These are phyloP conservation scores for Plecturocebus donacophilus DNA, from an alignment of 2,113 vertebrate genomes.

Conservation along the genomic window DNA sequence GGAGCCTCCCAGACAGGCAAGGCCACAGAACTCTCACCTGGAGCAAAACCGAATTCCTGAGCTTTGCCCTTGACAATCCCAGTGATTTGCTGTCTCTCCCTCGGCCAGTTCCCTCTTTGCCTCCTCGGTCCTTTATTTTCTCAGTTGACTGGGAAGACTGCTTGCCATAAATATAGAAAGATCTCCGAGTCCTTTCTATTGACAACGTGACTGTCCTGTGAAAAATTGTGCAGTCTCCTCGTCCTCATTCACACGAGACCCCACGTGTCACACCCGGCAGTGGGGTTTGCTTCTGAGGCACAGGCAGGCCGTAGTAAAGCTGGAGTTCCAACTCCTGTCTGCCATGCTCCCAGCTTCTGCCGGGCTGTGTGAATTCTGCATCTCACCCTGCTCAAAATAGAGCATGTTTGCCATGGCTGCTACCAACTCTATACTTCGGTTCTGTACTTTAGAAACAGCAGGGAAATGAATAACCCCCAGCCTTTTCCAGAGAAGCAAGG, in stretches of 20 bases:
- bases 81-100: rapidly evolving
- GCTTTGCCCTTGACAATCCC: background rate
- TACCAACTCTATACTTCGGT: background rate
- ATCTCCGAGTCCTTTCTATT: background rate
- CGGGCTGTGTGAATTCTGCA: background rate
- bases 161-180: rapidly evolving
- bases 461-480: background rate
- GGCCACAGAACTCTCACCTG: rapidly evolving
- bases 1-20: background rate
- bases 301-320: background rate
- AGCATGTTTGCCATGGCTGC: background rate
- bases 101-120: rapidly evolving
- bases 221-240: rapidly evolving
- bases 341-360: rapidly evolving
- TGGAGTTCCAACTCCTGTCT: background rate
- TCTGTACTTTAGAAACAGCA: background rate
- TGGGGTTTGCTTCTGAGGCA: background rate
- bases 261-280: rapidly evolving
- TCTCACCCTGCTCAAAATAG: background rate
- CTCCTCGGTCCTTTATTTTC: background rate
- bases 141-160: rapidly evolving
- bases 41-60: too few species aligned
- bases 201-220: rapidly evolving
- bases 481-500: background rate
- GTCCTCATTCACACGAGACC: background rate